phyloP scores from a whole-genome alignment of 2,797 vertebrate genomes.

The Oreochromis grahami region DNA sequence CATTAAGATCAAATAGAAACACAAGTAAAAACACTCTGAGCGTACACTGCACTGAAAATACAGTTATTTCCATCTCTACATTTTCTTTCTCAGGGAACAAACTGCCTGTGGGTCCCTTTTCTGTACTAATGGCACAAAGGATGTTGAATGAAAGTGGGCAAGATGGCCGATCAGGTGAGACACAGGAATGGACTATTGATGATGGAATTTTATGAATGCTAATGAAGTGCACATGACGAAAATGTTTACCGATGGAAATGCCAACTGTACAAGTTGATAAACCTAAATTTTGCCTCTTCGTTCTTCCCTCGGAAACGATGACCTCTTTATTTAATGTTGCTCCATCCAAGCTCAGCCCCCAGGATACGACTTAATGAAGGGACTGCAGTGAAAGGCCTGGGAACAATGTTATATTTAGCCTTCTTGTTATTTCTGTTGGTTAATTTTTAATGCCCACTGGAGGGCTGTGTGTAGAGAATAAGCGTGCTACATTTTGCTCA shows the following conservation, averaged over 20 bases:
- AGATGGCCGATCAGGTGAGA: conserved; percentile 61
- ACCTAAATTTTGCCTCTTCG: not conserved
- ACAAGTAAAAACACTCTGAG: not conserved
- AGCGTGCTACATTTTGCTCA: not conserved
- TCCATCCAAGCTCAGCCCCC: not conserved
- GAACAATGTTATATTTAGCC: conserved; percentile 45
- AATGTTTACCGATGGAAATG: not conserved
- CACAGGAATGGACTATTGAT: not conserved
- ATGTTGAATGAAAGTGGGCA: conserved; percentile 36
- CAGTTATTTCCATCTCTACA: not conserved
- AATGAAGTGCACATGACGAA: not conserved
- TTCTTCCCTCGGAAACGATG: not conserved
- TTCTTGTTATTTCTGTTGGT: conserved; percentile 32
- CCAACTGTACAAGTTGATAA: not conserved
- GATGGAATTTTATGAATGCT: not conserved
- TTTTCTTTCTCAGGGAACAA: conserved; percentile 19
- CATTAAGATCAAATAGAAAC: not conserved
- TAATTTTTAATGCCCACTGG: conserved; percentile 20
- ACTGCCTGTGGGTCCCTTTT: not conserved
- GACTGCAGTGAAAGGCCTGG: not conserved
- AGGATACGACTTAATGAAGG: conserved; percentile 15
- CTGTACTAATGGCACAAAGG: conserved; percentile 40
- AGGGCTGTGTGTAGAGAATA: not conserved
- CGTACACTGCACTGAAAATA: not conserved
- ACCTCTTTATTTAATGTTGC: not conserved